Conservation (phyloP, 2,888 invertebrate genomes). For the Nemoura dubitans region DNA sequence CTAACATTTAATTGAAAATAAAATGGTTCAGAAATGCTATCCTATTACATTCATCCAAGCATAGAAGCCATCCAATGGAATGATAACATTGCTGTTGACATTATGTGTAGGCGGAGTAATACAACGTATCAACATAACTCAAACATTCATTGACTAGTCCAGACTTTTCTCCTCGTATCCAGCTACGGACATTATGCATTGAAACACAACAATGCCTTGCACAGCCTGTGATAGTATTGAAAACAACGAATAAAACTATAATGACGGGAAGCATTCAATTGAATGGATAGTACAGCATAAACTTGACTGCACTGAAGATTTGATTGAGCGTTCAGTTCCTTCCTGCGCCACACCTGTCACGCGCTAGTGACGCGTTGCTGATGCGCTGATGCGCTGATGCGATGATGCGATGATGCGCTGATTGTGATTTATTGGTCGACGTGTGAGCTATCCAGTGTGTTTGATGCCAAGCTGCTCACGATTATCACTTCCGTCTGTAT, state of each 20-base stretch:
- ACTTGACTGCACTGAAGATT: not conserved
- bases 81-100: not conserved
- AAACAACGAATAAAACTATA: not conserved
- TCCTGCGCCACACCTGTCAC: constrained; percentile 14
- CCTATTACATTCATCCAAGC: not conserved
- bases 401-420: not conserved
- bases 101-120: not conserved
- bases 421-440: too few relatives aligned
- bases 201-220: not conserved
- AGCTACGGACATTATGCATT: not conserved
- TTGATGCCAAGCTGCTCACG: not conserved
- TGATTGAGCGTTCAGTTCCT: constrained; percentile 28
- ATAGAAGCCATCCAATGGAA: not conserved
- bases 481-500: not conserved
- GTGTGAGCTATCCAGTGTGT: too few relatives aligned
- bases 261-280: not conserved
- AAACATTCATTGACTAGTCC: not conserved
- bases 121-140: not conserved
- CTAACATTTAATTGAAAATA: constrained; percentile 12
- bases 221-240: not conserved
- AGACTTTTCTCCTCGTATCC: not conserved
- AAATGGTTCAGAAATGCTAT: not conserved
- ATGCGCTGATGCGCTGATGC: not conserved
- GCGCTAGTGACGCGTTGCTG: not conserved
- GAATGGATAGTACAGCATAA: not conserved